These are phyloP conservation scores for Pseudocheirus occidentalis DNA, from an alignment of 2,797 vertebrate species.

Conservation along the genomic window DNA sequence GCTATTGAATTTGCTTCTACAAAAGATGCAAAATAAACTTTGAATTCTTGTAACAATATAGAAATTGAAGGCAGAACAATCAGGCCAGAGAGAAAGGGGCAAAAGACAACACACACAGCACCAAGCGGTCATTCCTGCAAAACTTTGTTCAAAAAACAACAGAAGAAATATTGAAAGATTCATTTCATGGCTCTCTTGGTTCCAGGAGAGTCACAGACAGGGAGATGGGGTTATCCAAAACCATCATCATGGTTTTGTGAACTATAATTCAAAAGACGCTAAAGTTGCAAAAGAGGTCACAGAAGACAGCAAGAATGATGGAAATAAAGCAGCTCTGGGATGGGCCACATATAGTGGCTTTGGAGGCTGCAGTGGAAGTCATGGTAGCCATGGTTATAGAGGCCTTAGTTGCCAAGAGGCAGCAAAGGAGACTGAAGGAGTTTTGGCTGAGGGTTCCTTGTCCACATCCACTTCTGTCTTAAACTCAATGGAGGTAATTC, in stretches of 20 bases:
- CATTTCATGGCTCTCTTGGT: not conserved
- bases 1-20: not conserved
- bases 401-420: not conserved
- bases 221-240: not conserved
- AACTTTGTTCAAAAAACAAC: not conserved
- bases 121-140: not conserved
- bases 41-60: not conserved
- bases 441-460: not conserved
- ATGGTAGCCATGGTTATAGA: not conserved
- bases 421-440: not conserved
- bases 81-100: not conserved
- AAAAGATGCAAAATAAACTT: not conserved
- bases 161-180: not conserved
- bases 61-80: not conserved
- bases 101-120: not conserved
- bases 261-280: not conserved
- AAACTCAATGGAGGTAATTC: too few relatives aligned
- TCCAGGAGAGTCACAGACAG: not conserved
- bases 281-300: not conserved
- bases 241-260: not conserved
- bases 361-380: not conserved
- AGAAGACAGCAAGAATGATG: not conserved
- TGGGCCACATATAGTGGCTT: not conserved
- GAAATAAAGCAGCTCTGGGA: not conserved
- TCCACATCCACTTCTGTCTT: too few relatives aligned